Percentiles rank a stretch among this genome's conserved stretches.
phyloP scores from a whole-genome alignment of 2,888 invertebrate species.

The Epicampocera succincta region DNA sequence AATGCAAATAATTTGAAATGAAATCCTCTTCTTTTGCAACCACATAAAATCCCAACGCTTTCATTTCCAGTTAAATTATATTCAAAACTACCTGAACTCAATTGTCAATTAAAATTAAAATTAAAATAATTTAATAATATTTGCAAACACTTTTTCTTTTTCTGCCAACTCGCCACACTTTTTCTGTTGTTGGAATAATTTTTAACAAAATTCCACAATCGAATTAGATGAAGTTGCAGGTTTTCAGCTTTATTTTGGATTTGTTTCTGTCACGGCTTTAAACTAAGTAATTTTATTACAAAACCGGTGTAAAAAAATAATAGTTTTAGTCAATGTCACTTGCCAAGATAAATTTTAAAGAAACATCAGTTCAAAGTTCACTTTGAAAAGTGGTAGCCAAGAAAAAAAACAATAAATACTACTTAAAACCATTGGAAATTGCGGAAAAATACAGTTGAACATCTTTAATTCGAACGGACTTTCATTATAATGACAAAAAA shows the following conservation, averaged over 20 bases:
- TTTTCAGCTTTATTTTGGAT: constrained; percentile 10
- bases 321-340: constrained; percentile 11
- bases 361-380: neutral
- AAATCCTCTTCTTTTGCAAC: neutral
- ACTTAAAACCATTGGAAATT: too few relatives aligned
- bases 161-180: constrained; percentile 42
- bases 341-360: neutral
- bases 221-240: neutral
- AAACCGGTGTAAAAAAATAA: neutral
- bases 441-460: too few relatives aligned
- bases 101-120: neutral
- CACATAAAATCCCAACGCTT: constrained; percentile 1
- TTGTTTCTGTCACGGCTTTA: constrained; percentile 1
- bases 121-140: too few relatives aligned
- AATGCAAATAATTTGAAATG: constrained; percentile 12
- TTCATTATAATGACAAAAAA: too few relatives aligned
- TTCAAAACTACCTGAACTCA: constrained; percentile 3
- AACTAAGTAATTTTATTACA: constrained; percentile 10
- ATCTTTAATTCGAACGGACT: too few relatives aligned
- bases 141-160: too few relatives aligned
- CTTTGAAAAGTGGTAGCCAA: neutral
- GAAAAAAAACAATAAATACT: too few relatives aligned
- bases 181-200: neutral
- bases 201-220: neutral
- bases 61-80: constrained; percentile 21